A percentile compares a stretch with the other conserved stretches of the same genome.
These are phyloP conservation scores for Bombus affinis DNA, from an alignment of 1,140 invertebrate genomes.

Conservation along the genomic window DNA sequence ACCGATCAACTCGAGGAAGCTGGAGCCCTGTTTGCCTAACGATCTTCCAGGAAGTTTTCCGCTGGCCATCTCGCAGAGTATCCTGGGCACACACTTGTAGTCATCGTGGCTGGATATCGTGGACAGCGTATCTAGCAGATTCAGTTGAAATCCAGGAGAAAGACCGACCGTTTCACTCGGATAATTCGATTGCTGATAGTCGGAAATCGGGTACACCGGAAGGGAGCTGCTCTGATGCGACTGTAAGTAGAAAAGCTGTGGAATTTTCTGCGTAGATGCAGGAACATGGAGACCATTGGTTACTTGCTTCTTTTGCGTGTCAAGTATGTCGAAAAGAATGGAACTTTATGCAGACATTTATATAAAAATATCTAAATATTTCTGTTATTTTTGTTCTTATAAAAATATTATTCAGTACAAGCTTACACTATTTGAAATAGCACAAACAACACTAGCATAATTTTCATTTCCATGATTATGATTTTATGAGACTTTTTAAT, in stretches of 20 bases:
- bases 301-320: not conserved
- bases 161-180: conserved; percentile 1
- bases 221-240: not conserved
- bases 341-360: not conserved
- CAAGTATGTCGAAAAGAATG: not conserved
- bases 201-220: conserved; percentile 18
- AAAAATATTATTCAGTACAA: not conserved
- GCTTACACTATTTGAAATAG: accelerated
- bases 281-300: no score
- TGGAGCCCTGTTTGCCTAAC: conserved; percentile 45
- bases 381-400: not conserved
- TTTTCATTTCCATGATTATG: not conserved
- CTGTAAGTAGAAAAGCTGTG: conserved; percentile 39
- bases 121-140: conserved; percentile 84
- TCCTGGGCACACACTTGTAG: conserved; percentile 88
- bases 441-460: not conserved
- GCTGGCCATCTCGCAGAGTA: conserved; percentile 89
- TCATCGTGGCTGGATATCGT: conserved; percentile 90
- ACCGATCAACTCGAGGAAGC: conserved; percentile 74
- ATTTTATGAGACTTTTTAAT: not conserved
- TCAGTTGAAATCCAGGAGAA: conserved; percentile 59
- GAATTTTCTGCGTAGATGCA: not conserved
- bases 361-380: no score
- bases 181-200: conserved; percentile 48
- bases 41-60: conserved; percentile 83